Evolutionary conservation across 2,888 invertebrate genomes (phyloP).

Genomic region (Drosophila greeni): DNA sequence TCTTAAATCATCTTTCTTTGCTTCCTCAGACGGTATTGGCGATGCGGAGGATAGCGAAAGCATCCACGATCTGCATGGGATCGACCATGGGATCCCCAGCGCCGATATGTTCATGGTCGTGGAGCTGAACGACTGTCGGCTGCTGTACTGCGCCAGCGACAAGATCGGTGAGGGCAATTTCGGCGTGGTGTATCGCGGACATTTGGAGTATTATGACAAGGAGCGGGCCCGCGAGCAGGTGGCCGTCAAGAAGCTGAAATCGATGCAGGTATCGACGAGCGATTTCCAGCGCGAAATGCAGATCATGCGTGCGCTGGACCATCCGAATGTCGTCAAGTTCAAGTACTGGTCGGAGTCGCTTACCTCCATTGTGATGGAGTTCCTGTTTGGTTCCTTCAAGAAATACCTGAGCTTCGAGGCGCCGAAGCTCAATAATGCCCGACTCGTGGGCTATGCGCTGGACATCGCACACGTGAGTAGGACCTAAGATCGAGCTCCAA

Average conservation of each 20-base stretch:
- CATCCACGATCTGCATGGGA: neutral
- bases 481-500: neutral
- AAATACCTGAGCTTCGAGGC: slow-evolving; percentile 84
- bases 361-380: slow-evolving; percentile 93
- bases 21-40: slow-evolving; percentile 11
- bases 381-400: slow-evolving; percentile 89
- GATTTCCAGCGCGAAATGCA: slow-evolving; percentile 92
- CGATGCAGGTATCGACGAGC: slow-evolving; percentile 80
- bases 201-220: slow-evolving; percentile 67
- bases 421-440: slow-evolving; percentile 81
- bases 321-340: slow-evolving; percentile 93
- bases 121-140: slow-evolving; percentile 68
- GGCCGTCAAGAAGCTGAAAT: slow-evolving; percentile 82
- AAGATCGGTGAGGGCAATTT: slow-evolving; percentile 86
- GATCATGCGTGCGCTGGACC: slow-evolving; percentile 92
- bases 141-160: slow-evolving; percentile 72
- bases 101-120: slow-evolving; percentile 64
- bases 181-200: slow-evolving; percentile 89
- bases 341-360: slow-evolving; percentile 88
- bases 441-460: slow-evolving; percentile 17
- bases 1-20: neutral
- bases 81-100: slow-evolving; percentile 15
- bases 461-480: slow-evolving; percentile 87
- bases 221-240: slow-evolving; percentile 79
- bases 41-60: slow-evolving; percentile 13